phyloP scores from a whole-genome alignment of 2,797 vertebrate genomes.

The Anniella stebbinsi region DNA sequence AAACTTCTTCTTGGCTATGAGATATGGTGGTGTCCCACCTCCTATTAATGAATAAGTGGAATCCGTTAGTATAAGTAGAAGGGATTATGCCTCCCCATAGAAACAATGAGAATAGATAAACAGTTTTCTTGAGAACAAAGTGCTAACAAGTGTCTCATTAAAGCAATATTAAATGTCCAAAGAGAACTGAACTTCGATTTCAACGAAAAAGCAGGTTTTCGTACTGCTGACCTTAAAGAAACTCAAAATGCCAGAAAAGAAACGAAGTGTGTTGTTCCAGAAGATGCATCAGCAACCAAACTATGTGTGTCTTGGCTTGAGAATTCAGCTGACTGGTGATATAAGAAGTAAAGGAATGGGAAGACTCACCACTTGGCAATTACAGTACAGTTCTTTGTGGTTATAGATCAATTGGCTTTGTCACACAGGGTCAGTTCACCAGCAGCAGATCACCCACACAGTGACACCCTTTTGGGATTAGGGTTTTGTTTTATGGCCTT shows the following conservation, averaged over 20 bases:
- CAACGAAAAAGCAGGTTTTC: constrained; percentile 47
- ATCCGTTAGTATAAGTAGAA: background rate
- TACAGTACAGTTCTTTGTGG: constrained; percentile 18
- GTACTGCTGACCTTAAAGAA: constrained; percentile 26
- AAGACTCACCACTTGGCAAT: constrained; percentile 43
- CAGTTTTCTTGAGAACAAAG: constrained; percentile 1
- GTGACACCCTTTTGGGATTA: constrained; percentile 11
- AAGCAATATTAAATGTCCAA: constrained; percentile 42
- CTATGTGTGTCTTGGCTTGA: constrained; percentile 53
- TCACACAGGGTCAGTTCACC: constrained; percentile 15
- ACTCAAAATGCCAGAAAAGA: constrained; percentile 63
- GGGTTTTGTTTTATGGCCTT: background rate
- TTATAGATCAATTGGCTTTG: background rate
- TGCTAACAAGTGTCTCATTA: background rate
- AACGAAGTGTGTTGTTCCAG: constrained; percentile 49
- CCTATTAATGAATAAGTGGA: background rate
- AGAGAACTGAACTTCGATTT: constrained; percentile 41
- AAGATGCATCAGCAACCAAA: constrained; percentile 24
- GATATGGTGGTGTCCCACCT: fast-evolving
- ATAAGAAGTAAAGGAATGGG: background rate
- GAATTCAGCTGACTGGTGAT: constrained; percentile 20
- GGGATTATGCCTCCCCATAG: background rate
- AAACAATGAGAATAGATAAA: constrained; percentile 14
- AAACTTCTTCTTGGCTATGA: fast-evolving
- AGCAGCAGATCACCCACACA: constrained; percentile 36